Evolutionary conservation across 2,797 vertebrate genomes (phyloP).

Genomic region (Morelia viridis): DNA sequence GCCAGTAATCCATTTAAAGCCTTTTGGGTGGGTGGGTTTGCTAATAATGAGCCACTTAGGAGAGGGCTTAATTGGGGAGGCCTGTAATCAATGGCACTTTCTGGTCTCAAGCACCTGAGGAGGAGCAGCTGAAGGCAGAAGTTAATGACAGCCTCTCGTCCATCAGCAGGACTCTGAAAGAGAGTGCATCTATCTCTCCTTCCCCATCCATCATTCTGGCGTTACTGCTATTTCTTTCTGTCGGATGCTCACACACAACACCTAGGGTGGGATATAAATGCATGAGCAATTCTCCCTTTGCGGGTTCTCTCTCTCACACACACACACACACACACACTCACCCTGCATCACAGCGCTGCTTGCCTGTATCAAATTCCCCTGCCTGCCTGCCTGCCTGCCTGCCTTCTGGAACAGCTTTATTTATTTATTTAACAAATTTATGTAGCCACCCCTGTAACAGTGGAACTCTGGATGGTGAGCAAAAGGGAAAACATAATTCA

Average conservation of each 20-base stretch:
- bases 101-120: neutral
- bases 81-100: constrained; percentile 59
- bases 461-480: neutral
- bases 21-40: constrained; percentile 19
- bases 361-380: neutral
- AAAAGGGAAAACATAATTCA: neutral
- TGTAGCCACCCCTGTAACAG: neutral
- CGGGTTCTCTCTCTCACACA: neutral
- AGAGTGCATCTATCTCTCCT: neutral
- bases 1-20: constrained; percentile 34
- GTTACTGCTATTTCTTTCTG: neutral
- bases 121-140: constrained; percentile 42
- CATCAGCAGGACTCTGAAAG: constrained; percentile 2
- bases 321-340: neutral
- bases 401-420: neutral
- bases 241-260: neutral
- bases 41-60: constrained; percentile 62
- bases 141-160: neutral
- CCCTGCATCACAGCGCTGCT: neutral
- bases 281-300: neutral
- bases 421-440: neutral
- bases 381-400: neutral
- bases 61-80: constrained; percentile 55
- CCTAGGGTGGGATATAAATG: fast-evolving
- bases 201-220: neutral